Percentiles rank a stretch among this genome's conserved stretches.
These are phyloP conservation scores for Ia io DNA, from an alignment of 2,113 vertebrate genomes.

Conservation along the genomic window DNA sequence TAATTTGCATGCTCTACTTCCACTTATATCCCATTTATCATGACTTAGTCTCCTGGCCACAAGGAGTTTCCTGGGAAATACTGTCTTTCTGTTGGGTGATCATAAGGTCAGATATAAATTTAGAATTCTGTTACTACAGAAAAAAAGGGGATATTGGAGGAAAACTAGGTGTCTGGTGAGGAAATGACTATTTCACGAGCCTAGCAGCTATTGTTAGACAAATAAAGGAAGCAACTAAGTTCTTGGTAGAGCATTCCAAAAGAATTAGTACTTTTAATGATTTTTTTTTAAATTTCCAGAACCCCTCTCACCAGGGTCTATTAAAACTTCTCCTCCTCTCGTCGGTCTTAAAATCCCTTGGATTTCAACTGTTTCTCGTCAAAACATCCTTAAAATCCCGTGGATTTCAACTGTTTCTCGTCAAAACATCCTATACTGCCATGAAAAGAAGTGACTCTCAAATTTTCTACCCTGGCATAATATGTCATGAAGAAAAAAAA, in stretches of 20 bases:
- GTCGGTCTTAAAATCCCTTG: background rate
- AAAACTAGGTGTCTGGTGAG: background rate
- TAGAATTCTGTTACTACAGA: background rate
- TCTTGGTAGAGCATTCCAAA: background rate
- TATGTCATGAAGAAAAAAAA: background rate
- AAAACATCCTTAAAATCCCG: background rate
- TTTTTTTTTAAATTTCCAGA: background rate
- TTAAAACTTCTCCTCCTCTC: background rate
- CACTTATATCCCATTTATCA: background rate
- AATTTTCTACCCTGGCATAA: background rate
- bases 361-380: background rate
- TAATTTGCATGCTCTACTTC: background rate
- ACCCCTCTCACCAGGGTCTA: background rate
- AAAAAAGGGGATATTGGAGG: background rate
- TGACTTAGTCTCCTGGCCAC: background rate
- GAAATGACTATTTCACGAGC: background rate
- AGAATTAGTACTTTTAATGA: constrained; percentile 8
- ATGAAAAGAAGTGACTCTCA: background rate
- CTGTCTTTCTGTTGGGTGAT: background rate
- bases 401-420: background rate
- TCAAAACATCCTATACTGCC: background rate
- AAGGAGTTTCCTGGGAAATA: background rate
- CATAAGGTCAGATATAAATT: background rate
- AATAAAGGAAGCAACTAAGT: background rate
- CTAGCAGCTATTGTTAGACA: background rate